phyloP scores from a whole-genome alignment of 1,140 invertebrate genomes.

The Aphelenchoides fujianensis region DNA sequence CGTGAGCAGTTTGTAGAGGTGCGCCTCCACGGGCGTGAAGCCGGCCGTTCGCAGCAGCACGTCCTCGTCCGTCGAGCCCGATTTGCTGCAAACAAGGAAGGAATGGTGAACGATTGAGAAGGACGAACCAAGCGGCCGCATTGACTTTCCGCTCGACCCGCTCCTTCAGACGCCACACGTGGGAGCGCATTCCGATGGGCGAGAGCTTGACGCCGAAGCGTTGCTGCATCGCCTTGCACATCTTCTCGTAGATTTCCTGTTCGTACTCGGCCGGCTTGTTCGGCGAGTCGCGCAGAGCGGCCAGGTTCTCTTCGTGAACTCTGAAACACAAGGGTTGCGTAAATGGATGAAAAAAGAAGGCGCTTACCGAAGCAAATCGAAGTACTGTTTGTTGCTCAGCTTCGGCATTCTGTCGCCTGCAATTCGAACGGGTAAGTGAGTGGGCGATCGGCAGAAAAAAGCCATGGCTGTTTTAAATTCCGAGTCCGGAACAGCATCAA shows the following conservation, averaged over 20 bases:
- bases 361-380: constrained; percentile 14
- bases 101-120: no score
- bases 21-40: constrained; percentile 12
- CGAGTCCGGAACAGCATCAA: no score
- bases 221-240: constrained; percentile 22
- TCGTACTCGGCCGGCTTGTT: neutral
- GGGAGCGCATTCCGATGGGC: constrained; percentile 3
- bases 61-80: constrained; percentile 20
- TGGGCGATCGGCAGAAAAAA: neutral
- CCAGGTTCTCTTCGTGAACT: constrained; percentile 18
- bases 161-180: constrained; percentile 5
- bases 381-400: constrained; percentile 16
- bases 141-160: constrained; percentile 25
- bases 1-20: constrained; percentile 9
- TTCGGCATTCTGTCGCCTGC: constrained; percentile 15
- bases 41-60: constrained; percentile 10
- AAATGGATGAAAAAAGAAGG: no score
- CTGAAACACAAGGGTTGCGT: no score
- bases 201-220: constrained; percentile 1
- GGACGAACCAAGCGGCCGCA: constrained; percentile 1
- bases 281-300: neutral
- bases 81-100: neutral
- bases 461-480: no score
- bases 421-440: neutral
- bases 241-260: constrained; percentile 16